A percentile compares a stretch with the other conserved stretches of the same genome.
These are phyloP conservation scores for Eulemur albifrons DNA, from an alignment of 2,797 vertebrate species.

Conservation along the genomic window DNA sequence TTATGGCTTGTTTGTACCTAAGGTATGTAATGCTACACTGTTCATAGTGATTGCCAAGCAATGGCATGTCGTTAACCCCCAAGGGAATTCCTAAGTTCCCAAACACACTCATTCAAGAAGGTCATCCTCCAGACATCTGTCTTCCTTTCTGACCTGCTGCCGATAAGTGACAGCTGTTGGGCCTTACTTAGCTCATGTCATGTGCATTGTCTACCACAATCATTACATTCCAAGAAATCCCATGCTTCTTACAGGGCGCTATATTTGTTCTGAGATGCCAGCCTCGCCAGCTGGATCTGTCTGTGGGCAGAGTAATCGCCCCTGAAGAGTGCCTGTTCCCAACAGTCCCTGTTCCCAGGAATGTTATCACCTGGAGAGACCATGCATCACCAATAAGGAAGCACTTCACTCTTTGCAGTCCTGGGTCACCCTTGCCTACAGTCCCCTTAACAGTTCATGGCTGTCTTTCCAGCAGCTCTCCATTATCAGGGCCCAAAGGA, in stretches of 20 bases:
- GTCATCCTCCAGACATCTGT: constrained; percentile 50
- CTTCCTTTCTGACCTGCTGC: constrained; percentile 53
- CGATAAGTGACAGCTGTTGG: constrained; percentile 41
- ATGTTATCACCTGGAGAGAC: background rate
- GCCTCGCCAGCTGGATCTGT: background rate
- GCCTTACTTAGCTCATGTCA: background rate
- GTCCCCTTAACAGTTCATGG: background rate
- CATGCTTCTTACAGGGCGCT: background rate
- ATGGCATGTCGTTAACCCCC: constrained; percentile 28
- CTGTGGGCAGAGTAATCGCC: background rate
- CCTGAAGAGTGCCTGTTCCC: background rate
- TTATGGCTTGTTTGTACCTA: constrained; percentile 64
- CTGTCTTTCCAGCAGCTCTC: background rate
- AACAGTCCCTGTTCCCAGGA: background rate
- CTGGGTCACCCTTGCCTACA: background rate
- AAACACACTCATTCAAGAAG: constrained; percentile 62
- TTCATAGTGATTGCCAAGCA: constrained; percentile 45
- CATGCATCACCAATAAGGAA: background rate
- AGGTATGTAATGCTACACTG: constrained; percentile 26
- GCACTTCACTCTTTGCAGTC: background rate
- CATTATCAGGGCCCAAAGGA: background rate
- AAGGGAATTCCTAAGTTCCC: constrained; percentile 42
- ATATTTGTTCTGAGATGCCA: background rate
- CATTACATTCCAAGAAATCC: background rate
- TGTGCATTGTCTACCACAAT: background rate